Evolutionary conservation across 2,113 vertebrate genomes (phyloP).

Genomic region (Eretmochelys imbricata): DNA sequence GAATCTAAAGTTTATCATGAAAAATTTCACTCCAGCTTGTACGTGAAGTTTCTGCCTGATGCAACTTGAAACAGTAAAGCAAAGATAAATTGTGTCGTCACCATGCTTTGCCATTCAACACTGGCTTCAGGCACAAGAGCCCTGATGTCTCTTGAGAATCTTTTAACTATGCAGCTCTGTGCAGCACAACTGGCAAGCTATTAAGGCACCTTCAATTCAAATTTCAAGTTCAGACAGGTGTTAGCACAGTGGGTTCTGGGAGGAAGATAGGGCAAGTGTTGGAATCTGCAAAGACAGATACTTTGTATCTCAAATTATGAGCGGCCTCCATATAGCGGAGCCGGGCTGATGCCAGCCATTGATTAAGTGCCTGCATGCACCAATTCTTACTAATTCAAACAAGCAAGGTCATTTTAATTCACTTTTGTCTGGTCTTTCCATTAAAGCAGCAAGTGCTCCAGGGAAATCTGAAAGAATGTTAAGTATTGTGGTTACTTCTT

Average conservation of each 20-base stretch:
- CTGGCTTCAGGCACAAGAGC: background rate
- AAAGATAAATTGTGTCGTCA: background rate
- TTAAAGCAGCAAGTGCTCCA: slow-evolving; percentile 3
- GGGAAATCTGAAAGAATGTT: slow-evolving; percentile 31
- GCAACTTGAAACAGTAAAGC: background rate
- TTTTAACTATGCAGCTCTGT: background rate
- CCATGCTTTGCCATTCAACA: background rate
- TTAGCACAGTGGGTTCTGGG: slow-evolving; percentile 56
- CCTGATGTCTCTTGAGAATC: slow-evolving; percentile 24
- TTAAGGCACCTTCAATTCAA: slow-evolving; percentile 68
- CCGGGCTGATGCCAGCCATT: slow-evolving; percentile 49
- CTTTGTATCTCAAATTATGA: slow-evolving; percentile 58
- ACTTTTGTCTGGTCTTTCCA: background rate
- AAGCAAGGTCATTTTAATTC: slow-evolving; percentile 65
- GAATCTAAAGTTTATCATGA: background rate
- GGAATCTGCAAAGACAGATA: slow-evolving; percentile 59
- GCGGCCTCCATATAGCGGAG: background rate
- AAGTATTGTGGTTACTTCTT: slow-evolving; percentile 3
- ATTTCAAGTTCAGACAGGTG: slow-evolving; percentile 63
- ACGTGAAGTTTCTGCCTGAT: background rate
- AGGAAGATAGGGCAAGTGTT: background rate
- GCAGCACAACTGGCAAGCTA: slow-evolving; percentile 53
- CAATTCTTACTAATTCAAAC: slow-evolving; percentile 54
- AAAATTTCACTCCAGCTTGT: background rate
- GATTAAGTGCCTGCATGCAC: slow-evolving; percentile 56